Evolutionary conservation across 2,797 vertebrate species (phyloP), one percentile per base, ranked within the genome.

Genomic region (Sebastes flavidus): DNA sequence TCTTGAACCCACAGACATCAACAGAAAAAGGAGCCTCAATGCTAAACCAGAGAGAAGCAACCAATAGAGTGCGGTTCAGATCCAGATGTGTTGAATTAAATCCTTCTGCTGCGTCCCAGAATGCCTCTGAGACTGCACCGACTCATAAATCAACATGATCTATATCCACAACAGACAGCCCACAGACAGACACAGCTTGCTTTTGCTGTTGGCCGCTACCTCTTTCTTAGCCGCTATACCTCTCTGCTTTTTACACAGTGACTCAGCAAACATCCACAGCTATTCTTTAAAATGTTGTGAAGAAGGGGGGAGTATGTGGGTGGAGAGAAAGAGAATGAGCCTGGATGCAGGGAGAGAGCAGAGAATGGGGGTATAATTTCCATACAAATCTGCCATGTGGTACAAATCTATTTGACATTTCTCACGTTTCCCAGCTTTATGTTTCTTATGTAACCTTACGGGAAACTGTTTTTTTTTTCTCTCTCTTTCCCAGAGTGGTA

Each of bases 31-130:
- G 65, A 54, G 70, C 56, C 71, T 78, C 24, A 9, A 30, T 13
- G 54, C 72, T 75, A 24, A 89, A 72, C 65, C 82, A 69, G 52
- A 85, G 67, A 70, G 6, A 25, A 85, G 77, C 70, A 74, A 77
- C 70, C 75, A 68, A 27, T n/a, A 18, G 77, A 75, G 58, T 38
- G 46, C n/a, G 70, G 77, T 82, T 87, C 54, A 72, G 55, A 72
- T 77, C 90, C 93, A 94, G 86, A 93, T 95, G 94, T 90, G 87
- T 87, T 89, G 81, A 89, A 90, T 92, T 88, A 94, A 91, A 89
- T 86, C 88, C 85, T 88, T 38, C 87, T 75, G 88, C 65, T 85
- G 86, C 80, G 87, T 90, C 87, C 86, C 87, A 89, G 86, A 88
- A 81, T 75, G 87, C 87, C 83, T 87, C 83, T 63, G 78, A 86